phyloP scores from a whole-genome alignment of 2,797 vertebrate species.

The Phaenicophaeus curvirostris region DNA sequence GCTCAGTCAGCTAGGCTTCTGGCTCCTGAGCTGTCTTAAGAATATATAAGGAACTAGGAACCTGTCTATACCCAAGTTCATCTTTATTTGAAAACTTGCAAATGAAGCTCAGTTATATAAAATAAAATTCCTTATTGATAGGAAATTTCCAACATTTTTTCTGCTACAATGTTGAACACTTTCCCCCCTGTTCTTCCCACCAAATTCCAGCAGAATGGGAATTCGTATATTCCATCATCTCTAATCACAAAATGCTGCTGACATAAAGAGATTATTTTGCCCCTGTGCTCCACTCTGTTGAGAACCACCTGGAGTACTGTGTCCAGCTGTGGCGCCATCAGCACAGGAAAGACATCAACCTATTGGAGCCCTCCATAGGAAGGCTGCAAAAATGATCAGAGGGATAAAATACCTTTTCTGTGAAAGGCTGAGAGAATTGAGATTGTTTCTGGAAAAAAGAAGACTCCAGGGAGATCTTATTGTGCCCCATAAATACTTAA shows the following conservation, averaged over 20 bases:
- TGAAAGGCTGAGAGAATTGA: too few species aligned
- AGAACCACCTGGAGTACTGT: too few species aligned
- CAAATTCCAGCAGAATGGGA: background rate
- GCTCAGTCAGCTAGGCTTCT: background rate
- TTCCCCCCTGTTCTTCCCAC: fast-evolving
- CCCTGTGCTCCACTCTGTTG: too few species aligned
- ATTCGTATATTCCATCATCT: background rate
- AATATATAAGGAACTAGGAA: background rate
- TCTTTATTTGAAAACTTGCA: background rate
- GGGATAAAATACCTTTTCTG: too few species aligned
- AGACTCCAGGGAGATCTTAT: too few species aligned
- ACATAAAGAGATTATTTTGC: too few species aligned
- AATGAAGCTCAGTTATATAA: background rate
- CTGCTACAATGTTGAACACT: background rate
- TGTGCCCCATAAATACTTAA: too few species aligned
- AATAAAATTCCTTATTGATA: background rate
- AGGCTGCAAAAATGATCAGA: too few species aligned
- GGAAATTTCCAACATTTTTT: background rate
- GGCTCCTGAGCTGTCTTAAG: background rate
- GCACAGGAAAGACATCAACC: too few species aligned
- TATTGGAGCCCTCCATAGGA: too few species aligned
- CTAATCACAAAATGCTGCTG: background rate
- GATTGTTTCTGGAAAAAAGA: too few species aligned
- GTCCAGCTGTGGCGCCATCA: too few species aligned
- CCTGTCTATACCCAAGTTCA: background rate